Evolutionary conservation across 1,140 invertebrate species (phyloP).

Genomic region (Brachionus manjavacas): DNA sequence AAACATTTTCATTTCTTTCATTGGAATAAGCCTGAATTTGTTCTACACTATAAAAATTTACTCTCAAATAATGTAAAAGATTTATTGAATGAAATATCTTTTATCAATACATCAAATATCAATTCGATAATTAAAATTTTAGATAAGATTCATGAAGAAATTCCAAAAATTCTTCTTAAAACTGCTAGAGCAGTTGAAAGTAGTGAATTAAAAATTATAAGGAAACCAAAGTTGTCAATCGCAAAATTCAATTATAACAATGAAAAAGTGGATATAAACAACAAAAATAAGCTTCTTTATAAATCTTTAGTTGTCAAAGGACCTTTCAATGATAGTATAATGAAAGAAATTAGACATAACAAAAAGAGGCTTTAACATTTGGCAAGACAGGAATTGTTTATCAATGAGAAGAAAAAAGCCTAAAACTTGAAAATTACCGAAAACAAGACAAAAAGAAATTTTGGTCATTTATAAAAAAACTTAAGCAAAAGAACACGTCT

Average conservation of each 20-base stretch:
- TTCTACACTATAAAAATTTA: background rate
- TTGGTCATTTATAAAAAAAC: no score
- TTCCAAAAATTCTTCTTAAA: background rate
- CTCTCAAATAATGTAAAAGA: background rate
- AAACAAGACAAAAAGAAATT: no score
- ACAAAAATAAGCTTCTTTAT: no score
- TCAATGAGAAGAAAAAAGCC: no score
- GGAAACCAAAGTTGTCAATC: background rate
- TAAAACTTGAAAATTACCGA: no score
- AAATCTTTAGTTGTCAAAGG: no score
- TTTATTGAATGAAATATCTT: background rate
- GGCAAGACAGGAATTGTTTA: no score
- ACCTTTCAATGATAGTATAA: no score
- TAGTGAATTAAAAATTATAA: background rate
- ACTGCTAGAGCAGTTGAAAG: background rate
- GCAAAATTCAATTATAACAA: background rate
- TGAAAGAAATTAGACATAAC: no score
- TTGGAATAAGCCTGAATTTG: background rate
- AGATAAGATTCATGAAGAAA: background rate
- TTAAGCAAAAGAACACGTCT: no score
- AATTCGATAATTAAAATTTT: background rate
- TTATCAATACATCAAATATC: background rate
- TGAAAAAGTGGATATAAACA: background rate
- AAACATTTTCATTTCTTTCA: no score
- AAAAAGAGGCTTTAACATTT: no score